phyloP scores from a whole-genome alignment of 2,888 invertebrate species.

The Phymatocera aterrima region DNA sequence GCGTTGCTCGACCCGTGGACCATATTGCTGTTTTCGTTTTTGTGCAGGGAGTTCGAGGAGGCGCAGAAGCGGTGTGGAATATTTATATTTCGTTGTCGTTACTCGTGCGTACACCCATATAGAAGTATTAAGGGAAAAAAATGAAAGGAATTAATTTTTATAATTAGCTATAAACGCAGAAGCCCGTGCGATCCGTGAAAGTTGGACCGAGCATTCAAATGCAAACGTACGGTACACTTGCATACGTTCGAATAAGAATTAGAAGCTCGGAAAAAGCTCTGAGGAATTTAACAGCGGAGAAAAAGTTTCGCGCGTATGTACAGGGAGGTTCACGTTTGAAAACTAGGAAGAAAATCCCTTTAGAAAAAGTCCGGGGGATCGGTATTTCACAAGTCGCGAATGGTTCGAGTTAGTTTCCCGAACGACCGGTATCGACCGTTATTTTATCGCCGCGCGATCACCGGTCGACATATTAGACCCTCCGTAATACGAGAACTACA shows the following conservation, averaged over 20 bases:
- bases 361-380: neutral
- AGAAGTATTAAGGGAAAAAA: neutral
- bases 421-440: conserved; percentile 5
- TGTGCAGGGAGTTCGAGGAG: neutral
- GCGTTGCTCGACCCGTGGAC: neutral
- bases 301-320: neutral
- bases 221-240: no score
- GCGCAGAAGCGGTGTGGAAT: neutral
- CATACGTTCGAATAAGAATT: no score
- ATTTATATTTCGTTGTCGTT: conserved; percentile 4
- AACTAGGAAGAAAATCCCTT: neutral
- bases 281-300: neutral
- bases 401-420: neutral
- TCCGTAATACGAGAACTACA: neutral
- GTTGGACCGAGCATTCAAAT: neutral
- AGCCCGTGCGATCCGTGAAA: neutral
- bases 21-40: neutral
- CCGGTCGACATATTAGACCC: neutral
- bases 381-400: neutral
- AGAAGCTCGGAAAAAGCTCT: neutral
- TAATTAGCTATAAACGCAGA: neutral
- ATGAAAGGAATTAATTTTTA: conserved; percentile 10
- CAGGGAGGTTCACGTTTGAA: neutral
- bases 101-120: no score
- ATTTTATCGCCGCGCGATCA: neutral